Evolutionary conservation across 2,888 invertebrate genomes (phyloP).

Genomic region (Strigamia crassipes): DNA sequence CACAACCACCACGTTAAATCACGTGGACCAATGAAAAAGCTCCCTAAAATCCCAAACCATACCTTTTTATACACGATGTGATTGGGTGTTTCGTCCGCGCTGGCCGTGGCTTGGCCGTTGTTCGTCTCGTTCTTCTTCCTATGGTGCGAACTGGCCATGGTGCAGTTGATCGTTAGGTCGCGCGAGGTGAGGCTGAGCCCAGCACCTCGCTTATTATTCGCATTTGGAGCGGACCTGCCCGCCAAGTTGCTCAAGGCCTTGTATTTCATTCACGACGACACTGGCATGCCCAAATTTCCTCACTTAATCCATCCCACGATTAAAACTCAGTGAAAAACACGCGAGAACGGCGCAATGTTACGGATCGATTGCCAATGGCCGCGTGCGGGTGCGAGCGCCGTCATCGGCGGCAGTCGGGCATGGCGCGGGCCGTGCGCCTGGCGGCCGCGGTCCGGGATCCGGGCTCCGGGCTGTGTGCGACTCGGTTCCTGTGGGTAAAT

Average conservation of each 20-base stretch:
- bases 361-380: background rate
- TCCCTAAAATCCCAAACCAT: too few species aligned
- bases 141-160: slow-evolving; percentile 44
- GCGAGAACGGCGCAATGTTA: background rate
- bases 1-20: background rate
- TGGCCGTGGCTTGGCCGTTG: slow-evolving; percentile 46
- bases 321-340: background rate
- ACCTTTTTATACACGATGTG: slow-evolving; percentile 88
- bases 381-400: background rate
- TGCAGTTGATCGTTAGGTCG: slow-evolving; percentile 5
- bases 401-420: background rate
- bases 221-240: slow-evolving; percentile 36
- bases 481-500: background rate
- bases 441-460: too few species aligned
- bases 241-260: slow-evolving; percentile 45
- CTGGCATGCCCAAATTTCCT: background rate
- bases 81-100: slow-evolving; percentile 72
- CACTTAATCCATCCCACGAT: background rate
- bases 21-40: slow-evolving; percentile 18
- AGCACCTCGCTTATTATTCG: slow-evolving; percentile 29
- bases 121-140: slow-evolving; percentile 37
- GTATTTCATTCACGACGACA: slow-evolving; percentile 49
- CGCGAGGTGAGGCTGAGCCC: slow-evolving; percentile 26
- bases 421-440: too few species aligned
- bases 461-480: background rate